Base-by-base conservation (phyloP, 2,888 invertebrate genomes). In the Philopedon plagiatum region DNA sequence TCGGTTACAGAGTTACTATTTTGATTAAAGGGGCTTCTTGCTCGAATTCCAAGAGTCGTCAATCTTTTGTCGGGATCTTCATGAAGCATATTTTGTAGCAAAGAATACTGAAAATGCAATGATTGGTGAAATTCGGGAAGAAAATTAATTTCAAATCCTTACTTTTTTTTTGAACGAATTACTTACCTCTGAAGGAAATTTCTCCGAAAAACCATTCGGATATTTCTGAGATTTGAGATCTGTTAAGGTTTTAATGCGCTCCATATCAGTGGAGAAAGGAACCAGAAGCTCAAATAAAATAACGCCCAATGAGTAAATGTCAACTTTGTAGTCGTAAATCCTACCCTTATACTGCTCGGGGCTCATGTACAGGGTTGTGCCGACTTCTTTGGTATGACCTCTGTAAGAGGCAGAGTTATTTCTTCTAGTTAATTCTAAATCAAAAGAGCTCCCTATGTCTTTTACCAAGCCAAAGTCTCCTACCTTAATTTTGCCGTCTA, bases 401-500 rank as follows among this genome's bases (percentile, higher is more conserved):
- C 62, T 76, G 37, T 70, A 68, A 18, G 78, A 74, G 57, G 71
- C 63, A 26, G 73, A 57, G 11, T 70, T 57, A 18, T 75, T 74
- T 41, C 89, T 87, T 49, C 88, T 88, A 0, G 89, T 89, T 15
- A 75, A 54, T 23, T 81, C 80, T 58, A 77, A 75, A 63, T 82
- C 83, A 57, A 78, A 76, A 73, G 89, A 87, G 78, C 92, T 92
- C 51, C 90, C 89, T 89, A 94, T 93, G 19, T 94, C 92, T 3
- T 98, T 98, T 9, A 96, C 99, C n/a, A 99, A 89, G 0, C 99
- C 99, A 87, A 99, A 99, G 87, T 99, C 99, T 0, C 99, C 99
- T 65, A 99, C 94, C 88, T 99, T 99, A 7, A 99, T 92, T 80
- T 90, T 89, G 0, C 95, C 95, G 84, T 97, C 95, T 76, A 92